A percentile compares a stretch with the other conserved stretches of the same genome.
Conservation (phyloP, 1,140 invertebrate genomes). For the Penaeus japonicus region DNA sequence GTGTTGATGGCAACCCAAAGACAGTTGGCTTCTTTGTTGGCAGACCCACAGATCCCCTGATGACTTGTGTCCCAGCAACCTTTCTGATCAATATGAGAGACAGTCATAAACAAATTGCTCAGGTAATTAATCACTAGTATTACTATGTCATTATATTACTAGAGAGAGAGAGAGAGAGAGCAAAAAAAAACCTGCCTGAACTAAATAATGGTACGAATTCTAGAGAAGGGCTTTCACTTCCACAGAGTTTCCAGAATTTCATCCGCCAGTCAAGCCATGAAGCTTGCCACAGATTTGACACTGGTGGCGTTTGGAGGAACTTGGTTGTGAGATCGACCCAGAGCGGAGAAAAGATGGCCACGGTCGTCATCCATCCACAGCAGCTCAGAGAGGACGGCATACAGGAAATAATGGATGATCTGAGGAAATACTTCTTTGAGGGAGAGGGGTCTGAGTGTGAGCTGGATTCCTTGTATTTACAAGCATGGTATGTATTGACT, state of each 20-base stretch:
- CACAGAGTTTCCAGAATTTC: slow-evolving; percentile 66
- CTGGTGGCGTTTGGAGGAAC: slow-evolving; percentile 67
- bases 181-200: neutral
- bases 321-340: slow-evolving; percentile 66
- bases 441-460: slow-evolving; percentile 56
- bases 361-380: slow-evolving; percentile 67
- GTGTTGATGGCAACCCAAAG: slow-evolving; percentile 65
- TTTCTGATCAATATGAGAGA: slow-evolving; percentile 63
- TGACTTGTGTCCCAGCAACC: slow-evolving; percentile 63
- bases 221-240: slow-evolving; percentile 6
- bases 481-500: slow-evolving; percentile 61
- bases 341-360: slow-evolving; percentile 65
- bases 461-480: slow-evolving; percentile 62
- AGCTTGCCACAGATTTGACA: slow-evolving; percentile 65
- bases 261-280: slow-evolving; percentile 63
- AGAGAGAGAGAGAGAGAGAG: neutral
- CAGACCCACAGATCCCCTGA: slow-evolving; percentile 58
- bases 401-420: slow-evolving; percentile 35
- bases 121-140: slow-evolving; percentile 58
- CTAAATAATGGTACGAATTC: too few relatives aligned
- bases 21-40: slow-evolving; percentile 66
- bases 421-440: slow-evolving; percentile 59
- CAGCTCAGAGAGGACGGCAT: slow-evolving; percentile 60
- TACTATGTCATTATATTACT: neutral
- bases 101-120: slow-evolving; percentile 62